A percentile compares a stretch with the other conserved stretches of the same genome.
phyloP scores from a whole-genome alignment of 2,888 invertebrate genomes.

The Gisinianus flammeolus region DNA sequence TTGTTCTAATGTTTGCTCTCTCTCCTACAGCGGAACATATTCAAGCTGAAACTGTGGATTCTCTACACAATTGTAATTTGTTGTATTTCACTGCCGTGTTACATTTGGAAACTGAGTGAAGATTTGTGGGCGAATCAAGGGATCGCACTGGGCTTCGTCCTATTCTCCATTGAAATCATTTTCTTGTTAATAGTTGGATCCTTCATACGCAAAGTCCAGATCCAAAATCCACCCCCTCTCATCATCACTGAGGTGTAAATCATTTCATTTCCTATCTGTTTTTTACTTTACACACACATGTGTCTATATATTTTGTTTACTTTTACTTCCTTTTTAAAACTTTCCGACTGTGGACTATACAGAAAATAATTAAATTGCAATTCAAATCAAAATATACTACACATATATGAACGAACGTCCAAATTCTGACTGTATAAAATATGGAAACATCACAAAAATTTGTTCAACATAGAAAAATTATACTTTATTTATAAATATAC shows the following conservation, averaged over 20 bases:
- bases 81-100: conserved; percentile 25
- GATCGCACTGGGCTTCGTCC: conserved; percentile 13
- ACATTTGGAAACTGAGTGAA: conserved; percentile 25
- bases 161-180: conserved; percentile 24
- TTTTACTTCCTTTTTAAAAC: no score
- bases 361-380: no score
- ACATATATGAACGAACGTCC: no score
- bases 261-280: no score
- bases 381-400: no score
- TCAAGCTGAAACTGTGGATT: conserved; percentile 30
- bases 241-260: background rate
- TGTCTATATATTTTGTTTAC: no score
- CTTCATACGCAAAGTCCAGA: conserved; percentile 25
- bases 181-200: conserved; percentile 23
- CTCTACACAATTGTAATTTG: conserved; percentile 25
- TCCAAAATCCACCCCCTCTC: background rate
- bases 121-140: conserved; percentile 4
- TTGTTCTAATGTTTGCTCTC: background rate
- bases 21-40: conserved; percentile 18
- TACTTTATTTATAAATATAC: no score
- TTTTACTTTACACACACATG: no score
- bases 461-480: no score
- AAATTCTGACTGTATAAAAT: no score
- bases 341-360: no score
- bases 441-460: no score